Conservation (phyloP, 2,797 vertebrate genomes). For the Dendrocincla fuliginosa region DNA sequence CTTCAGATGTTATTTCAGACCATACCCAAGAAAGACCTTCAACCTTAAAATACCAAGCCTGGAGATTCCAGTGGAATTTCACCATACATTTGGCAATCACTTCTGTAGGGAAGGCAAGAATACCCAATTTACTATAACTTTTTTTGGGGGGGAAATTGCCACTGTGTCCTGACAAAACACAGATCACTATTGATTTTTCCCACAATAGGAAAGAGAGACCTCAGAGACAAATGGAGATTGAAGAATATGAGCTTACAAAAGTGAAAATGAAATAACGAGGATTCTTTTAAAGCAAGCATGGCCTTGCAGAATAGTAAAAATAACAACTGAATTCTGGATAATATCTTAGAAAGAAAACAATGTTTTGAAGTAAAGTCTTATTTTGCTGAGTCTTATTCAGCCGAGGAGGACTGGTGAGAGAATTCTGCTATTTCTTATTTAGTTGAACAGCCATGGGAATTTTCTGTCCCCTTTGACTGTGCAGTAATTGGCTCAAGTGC, state of each 20-base stretch:
- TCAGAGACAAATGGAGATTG: background rate
- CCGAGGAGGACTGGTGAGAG: background rate
- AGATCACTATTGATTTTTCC: background rate
- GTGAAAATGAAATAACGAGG: background rate
- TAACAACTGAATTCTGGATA: background rate
- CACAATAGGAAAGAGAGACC: background rate
- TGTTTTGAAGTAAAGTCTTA: background rate
- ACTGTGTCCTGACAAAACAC: background rate
- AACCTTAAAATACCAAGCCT: background rate
- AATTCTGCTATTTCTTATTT: background rate
- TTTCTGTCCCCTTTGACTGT: background rate
- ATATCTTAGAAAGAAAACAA: background rate
- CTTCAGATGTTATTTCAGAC: background rate
- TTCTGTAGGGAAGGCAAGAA: background rate
- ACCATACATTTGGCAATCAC: background rate
- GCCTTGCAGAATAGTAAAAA: background rate
- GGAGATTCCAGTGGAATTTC: background rate
- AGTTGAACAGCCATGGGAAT: background rate
- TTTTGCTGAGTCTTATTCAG: background rate
- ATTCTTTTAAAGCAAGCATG: background rate
- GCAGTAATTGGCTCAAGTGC: background rate
- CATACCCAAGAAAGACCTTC: background rate
- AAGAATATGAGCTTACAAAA: conserved; percentile 9
- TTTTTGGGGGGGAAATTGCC: background rate
- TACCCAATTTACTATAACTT: background rate